Conservation (phyloP, 1,140 invertebrate species). For the Philaenus spumarius region DNA sequence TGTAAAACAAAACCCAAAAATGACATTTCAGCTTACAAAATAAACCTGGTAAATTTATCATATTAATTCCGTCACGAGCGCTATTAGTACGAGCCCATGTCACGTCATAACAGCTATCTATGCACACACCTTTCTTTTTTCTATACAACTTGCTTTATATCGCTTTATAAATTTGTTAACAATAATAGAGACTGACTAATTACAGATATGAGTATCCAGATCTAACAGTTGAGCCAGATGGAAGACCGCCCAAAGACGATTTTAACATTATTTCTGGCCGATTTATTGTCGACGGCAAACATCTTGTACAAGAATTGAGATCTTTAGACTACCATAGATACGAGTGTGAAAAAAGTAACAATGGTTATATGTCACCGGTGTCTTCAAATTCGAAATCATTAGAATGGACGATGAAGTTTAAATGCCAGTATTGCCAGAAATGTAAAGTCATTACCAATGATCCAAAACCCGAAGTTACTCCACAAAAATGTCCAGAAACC, state of each 20-base stretch:
- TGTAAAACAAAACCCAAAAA: no score
- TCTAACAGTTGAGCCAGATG: background rate
- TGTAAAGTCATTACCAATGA: background rate
- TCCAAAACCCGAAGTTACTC: slow-evolving; percentile 3
- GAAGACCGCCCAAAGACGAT: slow-evolving; percentile 8
- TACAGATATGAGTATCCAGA: background rate
- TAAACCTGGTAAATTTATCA: no score
- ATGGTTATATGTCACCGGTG: slow-evolving; percentile 4
- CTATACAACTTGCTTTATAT: background rate
- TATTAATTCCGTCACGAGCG: no score
- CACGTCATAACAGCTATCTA: no score
- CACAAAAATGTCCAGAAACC: no score
- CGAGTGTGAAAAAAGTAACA: slow-evolving; percentile 8
- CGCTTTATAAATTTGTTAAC: background rate
- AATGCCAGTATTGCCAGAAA: slow-evolving; percentile 2
- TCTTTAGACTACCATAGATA: slow-evolving; percentile 11
- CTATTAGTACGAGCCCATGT: no score
- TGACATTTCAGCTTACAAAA: no score
- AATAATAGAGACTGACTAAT: background rate
- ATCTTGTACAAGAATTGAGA: slow-evolving; percentile 8
- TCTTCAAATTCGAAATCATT: background rate
- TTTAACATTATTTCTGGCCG: slow-evolving; percentile 7
- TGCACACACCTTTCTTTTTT: background rate
- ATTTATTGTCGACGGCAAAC: slow-evolving; percentile 11
- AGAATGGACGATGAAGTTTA: slow-evolving; percentile 10